Evolutionary conservation across 2,888 invertebrate genomes (phyloP), one percentile per base, ranked within the genome.

Genomic region (Scaptomyza tumidula): DNA sequence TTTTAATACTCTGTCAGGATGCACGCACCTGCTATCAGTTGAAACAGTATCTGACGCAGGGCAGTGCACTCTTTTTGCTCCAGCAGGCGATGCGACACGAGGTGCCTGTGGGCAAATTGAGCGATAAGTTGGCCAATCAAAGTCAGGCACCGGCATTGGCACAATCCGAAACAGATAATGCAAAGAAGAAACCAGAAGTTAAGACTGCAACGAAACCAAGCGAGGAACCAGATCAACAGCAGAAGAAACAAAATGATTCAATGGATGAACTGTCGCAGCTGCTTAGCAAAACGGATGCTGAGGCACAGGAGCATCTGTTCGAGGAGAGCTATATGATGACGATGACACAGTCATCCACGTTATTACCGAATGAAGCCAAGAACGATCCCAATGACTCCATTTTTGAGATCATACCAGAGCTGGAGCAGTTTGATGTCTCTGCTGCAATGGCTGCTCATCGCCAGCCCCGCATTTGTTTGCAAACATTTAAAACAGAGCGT

Each of bases 1-100:
- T 98, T 64, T 92, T 98, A 56, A 95, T 98, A 75, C 94, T 98
- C 0, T 97, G 97, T 60, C 95, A 96, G 88, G 97, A 98, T 93
- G 94, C 95, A 46, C 94, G 94, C 86, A 97, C 97, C 7, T 97
- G 98, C 90, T 94, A 93, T 79, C 98, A 98, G 90, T 91, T 98
- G 19, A 96, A 96, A 83, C 93, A 95, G 91, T 94, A 94, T 76
- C 91, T 96, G 29, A 94, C 94, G 0, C 93, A 94, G 92, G 95
- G 96, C 9, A 93, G 95, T 0, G 93, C 94, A 78, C 93, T 93
- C 69, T 95, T 94, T 79, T 90, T 96, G 43, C 94, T 95, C 71
- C 93, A 93, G 71, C 94, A 93, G 62, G 95, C 95, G 0, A 92
- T 95, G 71, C 93, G 93, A 74, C 93, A 93, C 80, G 94, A 94